A percentile compares a stretch with the other conserved stretches of the same genome.
These are phyloP conservation scores for Orthosia gothica DNA, from an alignment of 2,888 invertebrate genomes.

Conservation along the genomic window DNA sequence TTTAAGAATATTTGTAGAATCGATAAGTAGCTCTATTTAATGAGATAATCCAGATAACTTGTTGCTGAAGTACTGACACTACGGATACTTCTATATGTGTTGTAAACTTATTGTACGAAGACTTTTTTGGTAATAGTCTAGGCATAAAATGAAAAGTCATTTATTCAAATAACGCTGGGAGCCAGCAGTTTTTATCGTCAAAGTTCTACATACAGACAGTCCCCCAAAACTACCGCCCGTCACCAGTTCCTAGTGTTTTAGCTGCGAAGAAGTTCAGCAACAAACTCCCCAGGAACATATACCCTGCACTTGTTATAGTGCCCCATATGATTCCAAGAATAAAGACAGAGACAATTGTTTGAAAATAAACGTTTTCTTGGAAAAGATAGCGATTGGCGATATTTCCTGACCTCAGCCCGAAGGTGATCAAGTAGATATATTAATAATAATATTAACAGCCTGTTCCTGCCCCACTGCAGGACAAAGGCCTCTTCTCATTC, in stretches of 20 bases:
- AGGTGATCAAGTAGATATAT: conserved; percentile 45
- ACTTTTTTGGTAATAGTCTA: neutral
- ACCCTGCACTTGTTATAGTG: neutral
- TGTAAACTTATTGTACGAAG: neutral
- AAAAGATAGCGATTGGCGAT: conserved; percentile 39
- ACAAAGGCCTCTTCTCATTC: too few relatives aligned
- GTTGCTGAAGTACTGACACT: neutral
- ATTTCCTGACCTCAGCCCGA: conserved; percentile 44
- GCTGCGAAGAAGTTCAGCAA: too few relatives aligned
- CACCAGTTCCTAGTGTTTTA: too few relatives aligned
- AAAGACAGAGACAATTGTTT: conserved; percentile 10
- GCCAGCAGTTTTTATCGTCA: too few relatives aligned
- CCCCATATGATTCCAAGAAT: conserved; percentile 13
- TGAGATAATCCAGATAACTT: conserved; percentile 1
- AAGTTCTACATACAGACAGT: too few relatives aligned
- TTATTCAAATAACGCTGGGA: too few relatives aligned
- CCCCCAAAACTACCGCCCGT: too few relatives aligned
- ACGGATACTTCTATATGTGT: neutral
- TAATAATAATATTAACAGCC: neutral
- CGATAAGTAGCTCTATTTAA: neutral
- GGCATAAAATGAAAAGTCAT: too few relatives aligned
- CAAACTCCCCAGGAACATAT: neutral
- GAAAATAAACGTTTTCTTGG: conserved; percentile 45
- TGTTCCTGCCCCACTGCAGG: too few relatives aligned
- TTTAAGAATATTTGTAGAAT: conserved; percentile 2